phyloP scores from a whole-genome alignment of 2,113 vertebrate genomes.

The Smithornis capensis region DNA sequence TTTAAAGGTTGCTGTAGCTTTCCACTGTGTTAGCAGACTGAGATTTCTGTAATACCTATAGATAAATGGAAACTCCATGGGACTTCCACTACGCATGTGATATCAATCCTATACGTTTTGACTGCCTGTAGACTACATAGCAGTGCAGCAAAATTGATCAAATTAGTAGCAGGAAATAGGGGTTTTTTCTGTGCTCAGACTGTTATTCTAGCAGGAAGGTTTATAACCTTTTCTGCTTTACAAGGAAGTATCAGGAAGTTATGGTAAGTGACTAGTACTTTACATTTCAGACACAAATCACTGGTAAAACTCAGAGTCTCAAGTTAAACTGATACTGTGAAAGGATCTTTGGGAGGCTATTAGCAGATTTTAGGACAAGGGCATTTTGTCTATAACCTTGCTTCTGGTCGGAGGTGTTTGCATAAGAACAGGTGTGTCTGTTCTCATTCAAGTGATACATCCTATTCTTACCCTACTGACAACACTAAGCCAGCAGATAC shows the following conservation, averaged over 20 bases:
- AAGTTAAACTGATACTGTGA: background rate
- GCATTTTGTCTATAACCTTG: background rate
- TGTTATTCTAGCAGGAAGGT: background rate
- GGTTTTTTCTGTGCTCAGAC: background rate
- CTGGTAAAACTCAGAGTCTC: background rate
- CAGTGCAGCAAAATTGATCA: background rate
- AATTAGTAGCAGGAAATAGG: background rate
- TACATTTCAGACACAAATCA: background rate
- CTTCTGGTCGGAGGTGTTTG: background rate
- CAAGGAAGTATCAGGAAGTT: background rate
- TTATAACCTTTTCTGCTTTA: background rate
- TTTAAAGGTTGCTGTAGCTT: background rate
- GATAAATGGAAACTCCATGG: background rate
- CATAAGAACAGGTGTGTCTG: background rate
- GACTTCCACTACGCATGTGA: background rate
- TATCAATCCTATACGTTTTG: background rate
- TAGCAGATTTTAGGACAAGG: background rate
- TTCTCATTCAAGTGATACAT: background rate
- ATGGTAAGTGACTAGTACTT: background rate
- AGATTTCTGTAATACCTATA: background rate
- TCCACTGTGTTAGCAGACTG: fast-evolving
- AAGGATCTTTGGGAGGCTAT: background rate
- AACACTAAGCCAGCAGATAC: fast-evolving
- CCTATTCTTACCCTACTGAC: background rate
- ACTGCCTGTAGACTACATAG: background rate